A percentile compares a stretch with the other conserved stretches of the same genome.
phyloP scores from a whole-genome alignment of 1,140 invertebrate species.

The Latrodectus geometricus region DNA sequence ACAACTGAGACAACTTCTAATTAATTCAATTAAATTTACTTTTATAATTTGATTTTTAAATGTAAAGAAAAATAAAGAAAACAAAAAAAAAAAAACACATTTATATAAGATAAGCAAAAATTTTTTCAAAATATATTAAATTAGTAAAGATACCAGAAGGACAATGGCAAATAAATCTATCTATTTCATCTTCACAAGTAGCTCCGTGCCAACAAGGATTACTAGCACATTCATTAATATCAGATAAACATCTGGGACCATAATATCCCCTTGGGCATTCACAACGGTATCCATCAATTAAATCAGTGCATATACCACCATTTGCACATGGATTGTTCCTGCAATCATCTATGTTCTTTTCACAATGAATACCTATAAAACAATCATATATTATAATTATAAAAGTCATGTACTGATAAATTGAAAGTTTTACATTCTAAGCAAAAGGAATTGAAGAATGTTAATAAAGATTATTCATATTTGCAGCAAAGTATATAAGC shows the following conservation, averaged over 20 bases:
- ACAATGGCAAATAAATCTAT: slow-evolving; percentile 80
- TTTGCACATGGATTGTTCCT: slow-evolving; percentile 87
- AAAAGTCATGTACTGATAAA: too few species aligned
- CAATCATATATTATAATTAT: too few species aligned
- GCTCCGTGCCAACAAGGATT: slow-evolving; percentile 85
- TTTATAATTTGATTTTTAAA: neutral
- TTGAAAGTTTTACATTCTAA: too few species aligned
- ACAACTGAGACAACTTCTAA: too few species aligned
- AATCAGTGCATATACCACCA: slow-evolving; percentile 85
- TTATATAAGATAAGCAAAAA: too few species aligned
- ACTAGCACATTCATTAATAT: slow-evolving; percentile 91
- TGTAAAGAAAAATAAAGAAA: neutral
- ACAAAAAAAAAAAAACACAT: neutral
- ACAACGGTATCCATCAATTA: slow-evolving; percentile 88
- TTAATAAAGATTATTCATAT: too few species aligned
- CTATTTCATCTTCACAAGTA: slow-evolving; percentile 74
- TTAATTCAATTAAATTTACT: too few species aligned
- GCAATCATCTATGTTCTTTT: slow-evolving; percentile 79
- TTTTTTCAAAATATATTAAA: neutral
- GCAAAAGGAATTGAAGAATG: too few species aligned
- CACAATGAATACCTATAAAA: slow-evolving; percentile 82
- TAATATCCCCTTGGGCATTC: slow-evolving; percentile 90
- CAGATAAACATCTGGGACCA: slow-evolving; percentile 87
- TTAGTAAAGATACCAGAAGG: slow-evolving; percentile 73
- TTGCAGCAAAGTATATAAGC: too few species aligned